Percentiles rank a stretch among this genome's conserved stretches.
These are phyloP conservation scores for Noctua pronuba DNA, from an alignment of 2,888 invertebrate genomes.

Conservation along the genomic window DNA sequence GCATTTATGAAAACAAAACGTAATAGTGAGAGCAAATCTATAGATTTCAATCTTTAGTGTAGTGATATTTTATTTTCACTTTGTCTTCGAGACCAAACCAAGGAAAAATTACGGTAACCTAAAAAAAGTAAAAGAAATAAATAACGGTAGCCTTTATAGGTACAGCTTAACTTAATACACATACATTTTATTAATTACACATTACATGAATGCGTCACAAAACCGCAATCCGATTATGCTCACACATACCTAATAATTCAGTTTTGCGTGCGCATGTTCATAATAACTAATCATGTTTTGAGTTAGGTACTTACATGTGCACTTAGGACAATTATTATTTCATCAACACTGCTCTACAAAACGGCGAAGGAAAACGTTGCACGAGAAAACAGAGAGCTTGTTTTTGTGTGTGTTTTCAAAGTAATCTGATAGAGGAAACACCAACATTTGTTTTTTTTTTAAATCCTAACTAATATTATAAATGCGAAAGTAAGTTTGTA, in stretches of 20 bases:
- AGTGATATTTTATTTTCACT: too few relatives aligned
- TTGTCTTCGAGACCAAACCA: too few relatives aligned
- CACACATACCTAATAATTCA: background rate
- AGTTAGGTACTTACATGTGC: background rate
- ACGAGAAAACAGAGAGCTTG: background rate
- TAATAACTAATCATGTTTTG: background rate
- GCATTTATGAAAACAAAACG: too few relatives aligned
- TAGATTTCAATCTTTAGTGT: too few relatives aligned
- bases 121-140: too few relatives aligned
- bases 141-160: background rate
- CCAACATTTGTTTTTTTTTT: background rate
- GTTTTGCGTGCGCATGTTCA: background rate
- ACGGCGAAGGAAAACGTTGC: background rate
- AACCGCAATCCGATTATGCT: background rate
- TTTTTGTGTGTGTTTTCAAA: background rate
- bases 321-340: background rate
- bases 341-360: background rate
- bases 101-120: too few relatives aligned
- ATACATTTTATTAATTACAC: background rate
- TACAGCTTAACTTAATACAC: background rate
- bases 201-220: background rate
- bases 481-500: too few relatives aligned
- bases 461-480: too few relatives aligned
- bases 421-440: background rate
- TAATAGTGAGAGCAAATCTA: too few relatives aligned